These are phyloP conservation scores for Brachionus asplanchnoidis DNA, from an alignment of 1,140 invertebrate genomes.

Conservation along the genomic window DNA sequence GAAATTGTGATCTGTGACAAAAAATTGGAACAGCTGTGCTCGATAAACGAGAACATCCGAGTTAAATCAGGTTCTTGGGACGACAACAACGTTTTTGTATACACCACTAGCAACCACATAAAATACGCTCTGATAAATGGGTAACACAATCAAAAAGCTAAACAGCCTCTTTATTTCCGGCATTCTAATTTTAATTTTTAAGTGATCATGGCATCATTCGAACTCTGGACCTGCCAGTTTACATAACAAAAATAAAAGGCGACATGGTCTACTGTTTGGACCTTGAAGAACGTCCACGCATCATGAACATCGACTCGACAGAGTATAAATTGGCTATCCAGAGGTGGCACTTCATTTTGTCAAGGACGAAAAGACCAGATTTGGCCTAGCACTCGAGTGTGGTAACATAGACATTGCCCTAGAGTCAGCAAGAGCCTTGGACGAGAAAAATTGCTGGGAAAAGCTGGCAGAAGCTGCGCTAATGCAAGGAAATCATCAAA, in stretches of 20 bases:
- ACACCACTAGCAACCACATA: constrained; percentile 97
- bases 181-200: constrained; percentile 55
- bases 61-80: constrained; percentile 98
- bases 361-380: constrained; percentile 95
- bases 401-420: constrained; percentile 89
- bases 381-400: constrained; percentile 91
- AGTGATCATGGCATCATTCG: constrained; percentile 91
- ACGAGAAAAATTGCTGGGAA: constrained; percentile 93
- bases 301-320: constrained; percentile 89
- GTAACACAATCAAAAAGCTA: constrained; percentile 50
- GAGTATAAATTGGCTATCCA: constrained; percentile 99
- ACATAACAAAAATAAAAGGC: constrained; percentile 86
- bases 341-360: constrained; percentile 99
- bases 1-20: constrained; percentile 78
- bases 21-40: constrained; percentile 80
- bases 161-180: too few species aligned
- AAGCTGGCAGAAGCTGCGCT: constrained; percentile 88
- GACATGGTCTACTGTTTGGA: constrained; percentile 72
- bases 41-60: constrained; percentile 86
- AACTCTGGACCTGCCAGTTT: constrained; percentile 92
- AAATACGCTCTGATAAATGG: constrained; percentile 89
- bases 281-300: constrained; percentile 79
- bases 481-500: constrained; percentile 86
- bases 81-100: constrained; percentile 92
- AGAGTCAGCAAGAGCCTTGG: constrained; percentile 86